Conservation (phyloP, 1,140 invertebrate species). For the Cepaea nemoralis region DNA sequence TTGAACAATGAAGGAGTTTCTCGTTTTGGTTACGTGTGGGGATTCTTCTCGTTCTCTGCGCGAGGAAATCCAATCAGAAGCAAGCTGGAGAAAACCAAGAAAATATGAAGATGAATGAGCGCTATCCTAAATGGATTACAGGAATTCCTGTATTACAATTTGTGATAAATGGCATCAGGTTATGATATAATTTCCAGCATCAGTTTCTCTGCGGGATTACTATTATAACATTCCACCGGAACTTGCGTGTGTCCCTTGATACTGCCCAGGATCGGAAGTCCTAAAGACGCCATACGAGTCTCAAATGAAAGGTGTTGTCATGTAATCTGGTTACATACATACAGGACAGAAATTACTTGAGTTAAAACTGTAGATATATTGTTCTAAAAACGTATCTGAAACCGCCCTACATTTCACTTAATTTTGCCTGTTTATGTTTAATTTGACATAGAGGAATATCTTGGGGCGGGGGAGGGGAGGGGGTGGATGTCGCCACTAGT, state of each 20-base stretch:
- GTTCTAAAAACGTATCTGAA: too few species aligned
- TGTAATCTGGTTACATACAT: too few species aligned
- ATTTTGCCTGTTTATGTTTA: too few species aligned
- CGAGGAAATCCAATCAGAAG: conserved; percentile 23
- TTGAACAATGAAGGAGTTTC: background rate
- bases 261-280: background rate
- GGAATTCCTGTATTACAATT: conserved; percentile 24
- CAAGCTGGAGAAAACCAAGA: background rate
- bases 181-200: conserved; percentile 28
- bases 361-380: too few species aligned
- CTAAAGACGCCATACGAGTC: background rate
- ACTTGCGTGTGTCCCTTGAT: background rate
- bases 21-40: conserved; percentile 15
- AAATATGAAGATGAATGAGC: conserved; percentile 23
- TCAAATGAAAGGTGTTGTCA: too few species aligned
- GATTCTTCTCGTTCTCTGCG: background rate
- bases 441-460: too few species aligned
- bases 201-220: background rate
- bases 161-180: conserved; percentile 11
- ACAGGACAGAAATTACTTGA: too few species aligned
- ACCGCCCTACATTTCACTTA: too few species aligned
- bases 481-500: too few species aligned
- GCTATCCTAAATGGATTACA: conserved; percentile 9
- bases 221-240: conserved; percentile 2
- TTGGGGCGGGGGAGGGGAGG: too few species aligned